A percentile compares a stretch with the other conserved stretches of the same genome.
phyloP scores from a whole-genome alignment of 2,797 vertebrate genomes.

The Sternotherus odoratus region DNA sequence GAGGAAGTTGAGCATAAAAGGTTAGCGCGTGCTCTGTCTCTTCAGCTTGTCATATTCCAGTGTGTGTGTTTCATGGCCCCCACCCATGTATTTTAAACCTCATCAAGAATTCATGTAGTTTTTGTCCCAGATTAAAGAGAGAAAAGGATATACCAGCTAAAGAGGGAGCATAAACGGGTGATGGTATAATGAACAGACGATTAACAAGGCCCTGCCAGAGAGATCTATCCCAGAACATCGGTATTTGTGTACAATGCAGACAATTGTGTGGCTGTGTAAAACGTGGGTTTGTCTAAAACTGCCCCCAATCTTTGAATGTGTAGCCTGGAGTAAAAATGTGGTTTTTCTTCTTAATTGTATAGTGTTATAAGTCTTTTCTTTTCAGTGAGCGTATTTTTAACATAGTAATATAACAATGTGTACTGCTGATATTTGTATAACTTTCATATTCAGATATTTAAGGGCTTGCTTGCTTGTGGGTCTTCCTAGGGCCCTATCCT shows the following conservation, averaged over 20 bases:
- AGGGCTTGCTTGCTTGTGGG: background rate
- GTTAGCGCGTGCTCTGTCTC: background rate
- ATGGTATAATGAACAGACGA: constrained; percentile 46
- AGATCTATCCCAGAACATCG: background rate
- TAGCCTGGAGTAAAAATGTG: background rate
- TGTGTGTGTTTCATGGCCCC: constrained; percentile 42
- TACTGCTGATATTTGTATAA: background rate
- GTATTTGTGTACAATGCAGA: background rate
- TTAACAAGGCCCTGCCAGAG: background rate
- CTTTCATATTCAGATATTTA: background rate
- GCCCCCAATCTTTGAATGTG: background rate
- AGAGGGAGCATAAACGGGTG: background rate
- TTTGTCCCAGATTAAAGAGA: constrained; percentile 42
- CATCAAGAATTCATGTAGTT: constrained; percentile 25
- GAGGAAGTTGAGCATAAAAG: constrained; percentile 7
- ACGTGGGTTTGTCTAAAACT: background rate
- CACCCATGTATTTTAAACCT: constrained; percentile 40
- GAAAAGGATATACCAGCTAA: background rate
- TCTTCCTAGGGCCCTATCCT: background rate
- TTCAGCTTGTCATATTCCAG: constrained; percentile 53
- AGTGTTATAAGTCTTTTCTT: background rate
- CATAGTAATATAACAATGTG: background rate
- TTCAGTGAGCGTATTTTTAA: accelerated
- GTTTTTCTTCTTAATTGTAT: background rate
- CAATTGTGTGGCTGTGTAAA: background rate